Evolutionary conservation across 1,140 invertebrate genomes (phyloP), one percentile per base, ranked within the genome.

Genomic region (Apocrypta bakeri): DNA sequence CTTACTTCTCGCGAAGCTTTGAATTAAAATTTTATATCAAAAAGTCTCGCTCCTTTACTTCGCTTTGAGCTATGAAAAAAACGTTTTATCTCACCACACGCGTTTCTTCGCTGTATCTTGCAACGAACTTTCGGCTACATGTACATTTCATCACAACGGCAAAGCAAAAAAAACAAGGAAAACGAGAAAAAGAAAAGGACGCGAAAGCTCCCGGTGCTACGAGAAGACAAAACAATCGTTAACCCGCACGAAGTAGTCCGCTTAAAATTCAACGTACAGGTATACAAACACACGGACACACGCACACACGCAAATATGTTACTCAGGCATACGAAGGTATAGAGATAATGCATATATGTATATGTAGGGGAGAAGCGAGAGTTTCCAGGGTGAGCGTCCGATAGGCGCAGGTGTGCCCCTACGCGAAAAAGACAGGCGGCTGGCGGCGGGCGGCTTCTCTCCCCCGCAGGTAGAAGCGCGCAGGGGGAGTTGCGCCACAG

Each of bases 351-450:
- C 11, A 61, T 24, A 1, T 64, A 9, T 7, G 1, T 2, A 29
- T 24, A 12, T 3, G 4, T 0, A 24, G 24, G 24, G 63, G 7
- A 11, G 63, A 8, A 61, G 33, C 33, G 48, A n/a, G 14, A 48
- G 42, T 48, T 56, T 56, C 48, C 6, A 21, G 48, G 48, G 48
- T 56, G 48, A 56, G 48, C 48, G 48, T 17, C 48, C 48, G 48
- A 56, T 56, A 56, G 63, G n/a, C 8, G 63, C 63, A 66, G 25
- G 63, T 64, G 63, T 27, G 25, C 7, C 2, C 63, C 63, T 27
- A 8, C n/a, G n/a, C 25, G 63, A 64, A 64, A 64, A 64, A 71
- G 69, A 37, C 33, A 17, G 31, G 69, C 69, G n/a, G 64, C 24
- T 27, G 7, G n/a, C 3, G 33, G 68, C 11, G 29, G 17, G 21